phyloP scores from a whole-genome alignment of 2,797 vertebrate species.

The Anguilla pacifica region DNA sequence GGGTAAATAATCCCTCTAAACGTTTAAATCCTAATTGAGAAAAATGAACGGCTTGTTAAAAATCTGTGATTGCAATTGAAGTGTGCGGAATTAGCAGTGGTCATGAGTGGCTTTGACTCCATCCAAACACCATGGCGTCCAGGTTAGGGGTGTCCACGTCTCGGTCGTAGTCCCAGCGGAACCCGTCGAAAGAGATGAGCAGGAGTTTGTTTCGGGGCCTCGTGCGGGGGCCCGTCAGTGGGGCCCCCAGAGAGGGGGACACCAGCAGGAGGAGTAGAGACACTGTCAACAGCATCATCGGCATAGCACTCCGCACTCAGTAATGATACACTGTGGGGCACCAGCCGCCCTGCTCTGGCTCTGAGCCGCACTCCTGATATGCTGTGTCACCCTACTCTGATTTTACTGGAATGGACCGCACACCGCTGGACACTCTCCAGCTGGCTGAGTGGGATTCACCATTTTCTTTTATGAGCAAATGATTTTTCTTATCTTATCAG shows the following conservation, averaged over 20 bases:
- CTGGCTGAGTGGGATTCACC: background rate
- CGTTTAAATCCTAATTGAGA: slow-evolving; percentile 57
- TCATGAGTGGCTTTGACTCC: slow-evolving; percentile 88
- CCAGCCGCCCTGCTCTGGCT: background rate
- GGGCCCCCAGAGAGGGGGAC: slow-evolving; percentile 29
- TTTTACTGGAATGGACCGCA: background rate
- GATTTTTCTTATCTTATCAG: background rate
- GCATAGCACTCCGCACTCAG: background rate
- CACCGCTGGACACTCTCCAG: background rate
- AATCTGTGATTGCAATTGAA: too few species aligned
- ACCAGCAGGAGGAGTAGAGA: slow-evolving; percentile 54
- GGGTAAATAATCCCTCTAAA: too few species aligned
- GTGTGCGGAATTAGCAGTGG: slow-evolving; percentile 86
- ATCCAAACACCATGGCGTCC: slow-evolving; percentile 75
- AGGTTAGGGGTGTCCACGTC: slow-evolving; percentile 86
- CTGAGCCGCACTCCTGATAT: background rate
- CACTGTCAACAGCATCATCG: slow-evolving; percentile 52
- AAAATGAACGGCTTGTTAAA: slow-evolving; percentile 89
- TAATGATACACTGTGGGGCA: background rate
- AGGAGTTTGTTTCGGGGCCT: slow-evolving; percentile 71
- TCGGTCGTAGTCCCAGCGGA: slow-evolving; percentile 91
- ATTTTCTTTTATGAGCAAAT: background rate
- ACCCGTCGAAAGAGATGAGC: slow-evolving; percentile 90
- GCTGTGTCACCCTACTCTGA: background rate
- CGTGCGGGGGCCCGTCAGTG: background rate